A percentile compares a stretch with the other conserved stretches of the same genome.
These are phyloP conservation scores for Yponomeuta malinellus DNA, from an alignment of 2,888 invertebrate species.

Conservation along the genomic window DNA sequence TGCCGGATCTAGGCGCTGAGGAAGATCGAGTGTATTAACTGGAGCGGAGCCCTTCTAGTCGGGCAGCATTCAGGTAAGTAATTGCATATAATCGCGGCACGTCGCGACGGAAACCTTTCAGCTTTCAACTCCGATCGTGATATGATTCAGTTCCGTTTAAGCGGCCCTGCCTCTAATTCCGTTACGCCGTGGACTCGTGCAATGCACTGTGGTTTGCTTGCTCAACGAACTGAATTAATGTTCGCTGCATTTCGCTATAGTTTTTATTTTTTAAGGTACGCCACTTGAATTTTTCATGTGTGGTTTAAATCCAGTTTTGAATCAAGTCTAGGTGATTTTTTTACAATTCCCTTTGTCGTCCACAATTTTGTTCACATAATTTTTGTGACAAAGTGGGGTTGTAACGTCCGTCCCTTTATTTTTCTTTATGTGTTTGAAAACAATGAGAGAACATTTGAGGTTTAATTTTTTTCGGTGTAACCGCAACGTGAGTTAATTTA, in stretches of 20 bases:
- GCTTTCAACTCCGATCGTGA: slow-evolving; percentile 15
- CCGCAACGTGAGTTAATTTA: not conserved
- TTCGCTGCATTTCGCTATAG: slow-evolving; percentile 10
- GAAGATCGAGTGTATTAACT: not conserved
- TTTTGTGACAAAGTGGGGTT: not conserved
- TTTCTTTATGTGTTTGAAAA: slow-evolving; percentile 8
- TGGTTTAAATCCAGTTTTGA: slow-evolving; percentile 9
- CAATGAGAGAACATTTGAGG: slow-evolving; percentile 4
- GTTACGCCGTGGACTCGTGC: slow-evolving; percentile 27
- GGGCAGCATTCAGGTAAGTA: slow-evolving; percentile 3
- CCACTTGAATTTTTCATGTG: slow-evolving; percentile 10
- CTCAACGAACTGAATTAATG: slow-evolving; percentile 28
- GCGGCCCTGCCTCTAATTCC: slow-evolving; percentile 27
- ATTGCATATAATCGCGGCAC: slow-evolving; percentile 15
- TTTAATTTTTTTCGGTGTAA: not conserved
- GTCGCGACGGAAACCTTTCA: slow-evolving; percentile 21
- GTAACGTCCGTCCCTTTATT: not conserved
- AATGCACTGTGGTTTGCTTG: slow-evolving; percentile 31
- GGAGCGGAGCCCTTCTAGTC: not conserved
- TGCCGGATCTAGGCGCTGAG: not conserved
- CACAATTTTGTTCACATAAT: not conserved
- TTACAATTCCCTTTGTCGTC: not conserved
- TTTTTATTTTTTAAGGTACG: slow-evolving; percentile 13
- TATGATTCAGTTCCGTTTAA: slow-evolving; percentile 26
- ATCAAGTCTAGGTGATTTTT: not conserved